A percentile compares a stretch with the other conserved stretches of the same genome.
Evolutionary conservation across 2,888 invertebrate species (phyloP).

Genomic region (Tortrix viridana): DNA sequence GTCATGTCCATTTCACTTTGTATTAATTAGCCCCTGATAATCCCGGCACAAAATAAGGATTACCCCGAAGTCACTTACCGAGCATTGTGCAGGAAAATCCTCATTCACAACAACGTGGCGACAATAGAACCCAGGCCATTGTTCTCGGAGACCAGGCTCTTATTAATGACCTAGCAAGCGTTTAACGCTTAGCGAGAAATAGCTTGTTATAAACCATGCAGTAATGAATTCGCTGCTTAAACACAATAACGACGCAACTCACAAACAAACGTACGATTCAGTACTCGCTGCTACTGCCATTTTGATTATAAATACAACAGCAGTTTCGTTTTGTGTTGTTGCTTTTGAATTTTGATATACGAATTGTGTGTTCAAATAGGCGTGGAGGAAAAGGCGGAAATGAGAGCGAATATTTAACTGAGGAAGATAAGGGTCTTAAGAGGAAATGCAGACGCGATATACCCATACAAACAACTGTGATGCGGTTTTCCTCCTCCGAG

Average conservation of each 20-base stretch:
- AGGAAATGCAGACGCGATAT: too few species aligned
- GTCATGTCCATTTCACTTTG: neutral
- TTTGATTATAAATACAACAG: too few species aligned
- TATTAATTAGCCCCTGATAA: constrained; percentile 25
- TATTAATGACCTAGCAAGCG: constrained; percentile 37
- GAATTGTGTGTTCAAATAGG: neutral
- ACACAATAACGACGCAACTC: too few species aligned
- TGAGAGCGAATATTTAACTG: neutral
- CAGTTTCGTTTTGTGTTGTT: too few species aligned
- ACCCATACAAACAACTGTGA: too few species aligned
- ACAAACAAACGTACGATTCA: too few species aligned
- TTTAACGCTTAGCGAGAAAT: constrained; percentile 29
- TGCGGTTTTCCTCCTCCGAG: too few species aligned
- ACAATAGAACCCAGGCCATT: constrained; percentile 30
- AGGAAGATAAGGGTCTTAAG: neutral
- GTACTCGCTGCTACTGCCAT: too few species aligned
- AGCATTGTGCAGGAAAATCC: constrained; percentile 35
- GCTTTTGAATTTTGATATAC: too few species aligned
- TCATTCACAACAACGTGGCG: constrained; percentile 22
- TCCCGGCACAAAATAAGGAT: constrained; percentile 32
- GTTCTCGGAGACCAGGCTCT: constrained; percentile 24
- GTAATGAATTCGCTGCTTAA: neutral
- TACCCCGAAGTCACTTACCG: constrained; percentile 31
- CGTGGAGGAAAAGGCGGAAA: neutral
- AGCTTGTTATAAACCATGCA: constrained; percentile 6